Evolutionary conservation across 2,888 invertebrate species (phyloP).

Genomic region (Cantharis rustica): DNA sequence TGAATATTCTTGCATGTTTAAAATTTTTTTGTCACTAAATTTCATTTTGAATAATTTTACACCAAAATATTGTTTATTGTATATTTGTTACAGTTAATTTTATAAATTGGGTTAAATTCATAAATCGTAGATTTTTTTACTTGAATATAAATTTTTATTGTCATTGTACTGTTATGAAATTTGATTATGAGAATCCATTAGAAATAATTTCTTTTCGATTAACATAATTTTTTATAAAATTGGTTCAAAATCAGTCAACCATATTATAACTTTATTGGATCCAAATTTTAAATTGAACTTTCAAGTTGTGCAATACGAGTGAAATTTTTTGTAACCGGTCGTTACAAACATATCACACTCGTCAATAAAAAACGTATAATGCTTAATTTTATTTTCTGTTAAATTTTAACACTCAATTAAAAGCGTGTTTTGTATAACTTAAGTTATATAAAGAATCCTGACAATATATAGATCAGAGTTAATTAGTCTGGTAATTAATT

Average conservation of each 20-base stretch:
- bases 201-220: not conserved
- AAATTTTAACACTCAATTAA: not conserved
- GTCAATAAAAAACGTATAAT: not conserved
- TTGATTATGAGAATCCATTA: not conserved
- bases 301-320: not conserved
- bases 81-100: not conserved
- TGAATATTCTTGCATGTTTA: not conserved
- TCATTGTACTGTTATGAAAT: not conserved
- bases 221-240: not conserved
- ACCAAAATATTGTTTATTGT: not conserved
- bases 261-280: not conserved
- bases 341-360: not conserved
- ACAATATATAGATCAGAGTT: not conserved
- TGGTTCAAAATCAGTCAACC: not conserved
- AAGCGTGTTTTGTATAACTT: not conserved
- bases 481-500: not conserved
- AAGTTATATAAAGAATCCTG: not conserved
- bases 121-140: not conserved
- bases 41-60: not conserved
- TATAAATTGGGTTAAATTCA: not conserved
- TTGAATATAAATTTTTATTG: not conserved
- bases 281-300: not conserved
- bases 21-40: not conserved
- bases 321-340: not conserved
- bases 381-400: not conserved